Evolutionary conservation across 53 echinoderm and acorn worm species (phyloP), one percentile per base, ranked within the genome.

Genomic region (Holothuria leucospilota): DNA sequence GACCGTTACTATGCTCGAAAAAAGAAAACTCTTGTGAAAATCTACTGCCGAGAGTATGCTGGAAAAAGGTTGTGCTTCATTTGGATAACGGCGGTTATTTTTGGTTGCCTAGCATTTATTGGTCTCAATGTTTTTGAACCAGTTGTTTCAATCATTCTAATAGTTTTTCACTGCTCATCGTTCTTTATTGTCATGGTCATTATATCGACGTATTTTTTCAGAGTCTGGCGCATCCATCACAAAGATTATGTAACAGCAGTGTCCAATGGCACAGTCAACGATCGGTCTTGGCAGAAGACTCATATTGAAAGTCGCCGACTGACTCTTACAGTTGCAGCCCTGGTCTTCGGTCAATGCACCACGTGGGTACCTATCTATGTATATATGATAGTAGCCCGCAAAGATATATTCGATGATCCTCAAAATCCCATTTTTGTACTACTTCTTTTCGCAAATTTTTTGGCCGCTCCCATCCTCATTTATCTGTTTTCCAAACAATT

Each of bases 11-110:
- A 51, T 29, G 80, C 80, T 2, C 56, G 56, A 29, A 80, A 60
- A 20, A 80, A 60, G 61, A 80, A 80, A 61, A 80, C 80, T 15
- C 60, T 80, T 8, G 80, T 80, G 1, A 80, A 80, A 38, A 80
- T 80, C 14, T 38, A 80, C 29, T 59, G 59, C 28, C 59, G 80
- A 28, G n/a, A 58, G 20, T 80, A 30, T 18, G 80, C 80, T 0
- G 80, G 20, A 20, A 58, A 59, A 12, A 58, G 80, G 21, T 14
- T 80, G 29, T 15, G 56, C 29, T 28, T 28, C 8, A 61, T 80
- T 38, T 80, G 80, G 80, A 20, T 34, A 2, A 6, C 21, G 20
- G 59, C 80, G 15, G 14, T 59, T 29, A 13, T 60, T 80, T 25
- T 61, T 28, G 80, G 59, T 0, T 51, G 16, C 13, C 29, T 75